Conservation (phyloP, 2,113 vertebrate species). For the Macquaria australasica region DNA sequence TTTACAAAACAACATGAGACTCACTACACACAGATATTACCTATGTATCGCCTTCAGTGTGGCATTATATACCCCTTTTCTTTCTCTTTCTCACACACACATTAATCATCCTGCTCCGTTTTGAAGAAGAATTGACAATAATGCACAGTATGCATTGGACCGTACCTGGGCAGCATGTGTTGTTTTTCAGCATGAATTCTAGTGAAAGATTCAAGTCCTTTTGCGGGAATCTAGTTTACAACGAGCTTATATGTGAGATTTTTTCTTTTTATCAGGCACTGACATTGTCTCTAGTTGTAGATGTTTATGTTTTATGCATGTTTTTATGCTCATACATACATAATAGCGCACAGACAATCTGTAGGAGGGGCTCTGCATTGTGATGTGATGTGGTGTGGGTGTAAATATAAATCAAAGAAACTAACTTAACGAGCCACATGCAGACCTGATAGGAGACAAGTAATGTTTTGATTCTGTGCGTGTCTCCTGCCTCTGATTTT, state of each 20-base stretch:
- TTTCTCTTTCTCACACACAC: neutral
- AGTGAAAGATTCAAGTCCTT: slow-evolving; percentile 65
- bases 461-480: slow-evolving; percentile 18
- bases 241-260: slow-evolving; percentile 40
- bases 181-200: slow-evolving; percentile 52
- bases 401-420: slow-evolving; percentile 49
- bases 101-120: slow-evolving; percentile 34
- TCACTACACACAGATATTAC: slow-evolving; percentile 12
- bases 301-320: slow-evolving; percentile 58
- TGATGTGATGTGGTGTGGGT: slow-evolving; percentile 51
- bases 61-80: neutral
- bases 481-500: slow-evolving; percentile 39
- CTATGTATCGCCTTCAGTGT: slow-evolving; percentile 12
- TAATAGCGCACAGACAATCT: neutral
- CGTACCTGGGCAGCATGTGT: slow-evolving; percentile 14
- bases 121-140: slow-evolving; percentile 1
- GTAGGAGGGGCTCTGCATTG: slow-evolving; percentile 14
- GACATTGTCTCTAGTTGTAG: slow-evolving; percentile 27
- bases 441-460: slow-evolving; percentile 29
- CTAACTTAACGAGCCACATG: slow-evolving; percentile 23
- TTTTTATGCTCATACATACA: slow-evolving; percentile 18
- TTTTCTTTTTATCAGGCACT: slow-evolving; percentile 4
- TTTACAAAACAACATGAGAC: slow-evolving; percentile 42
- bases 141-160: neutral
- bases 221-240: slow-evolving; percentile 20